phyloP scores from a whole-genome alignment of 2,113 vertebrate genomes.

The Nothoprocta perdicaria region DNA sequence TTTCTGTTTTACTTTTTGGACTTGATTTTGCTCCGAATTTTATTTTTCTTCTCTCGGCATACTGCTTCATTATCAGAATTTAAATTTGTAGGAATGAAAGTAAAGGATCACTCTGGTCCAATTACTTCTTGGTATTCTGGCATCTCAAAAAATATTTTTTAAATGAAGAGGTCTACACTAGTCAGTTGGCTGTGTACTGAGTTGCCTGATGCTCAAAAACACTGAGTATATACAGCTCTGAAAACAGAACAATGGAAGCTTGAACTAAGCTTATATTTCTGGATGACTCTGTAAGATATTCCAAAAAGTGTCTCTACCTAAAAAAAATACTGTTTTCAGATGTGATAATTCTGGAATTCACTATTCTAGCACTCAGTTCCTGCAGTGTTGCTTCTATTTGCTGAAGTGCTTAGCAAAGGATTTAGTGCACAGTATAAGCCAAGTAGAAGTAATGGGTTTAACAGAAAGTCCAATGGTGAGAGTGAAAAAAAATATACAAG shows the following conservation, averaged over 20 bases:
- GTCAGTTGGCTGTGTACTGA: background rate
- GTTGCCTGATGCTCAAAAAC: no score
- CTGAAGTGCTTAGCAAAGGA: background rate
- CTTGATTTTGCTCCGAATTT: background rate
- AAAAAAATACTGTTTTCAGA: background rate
- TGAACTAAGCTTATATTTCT: background rate
- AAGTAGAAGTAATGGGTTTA: background rate
- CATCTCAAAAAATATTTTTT: background rate
- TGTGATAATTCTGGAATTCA: rapidly evolving
- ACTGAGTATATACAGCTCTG: rapidly evolving
- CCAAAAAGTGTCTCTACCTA: background rate
- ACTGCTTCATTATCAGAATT: background rate
- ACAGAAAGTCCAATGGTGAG: background rate
- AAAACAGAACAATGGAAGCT: no score
- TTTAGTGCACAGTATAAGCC: background rate
- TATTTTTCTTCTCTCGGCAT: background rate
- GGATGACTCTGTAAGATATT: background rate
- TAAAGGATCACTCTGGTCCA: background rate
- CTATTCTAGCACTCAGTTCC: rapidly evolving
- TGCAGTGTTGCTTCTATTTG: background rate
- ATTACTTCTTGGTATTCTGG: rapidly evolving
- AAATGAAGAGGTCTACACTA: rapidly evolving
- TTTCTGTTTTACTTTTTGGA: background rate
- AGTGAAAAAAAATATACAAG: background rate
- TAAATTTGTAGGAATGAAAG: background rate